A percentile compares a stretch with the other conserved stretches of the same genome.
phyloP scores from a whole-genome alignment of 2,888 invertebrate species.

The Tyria jacobaeae region DNA sequence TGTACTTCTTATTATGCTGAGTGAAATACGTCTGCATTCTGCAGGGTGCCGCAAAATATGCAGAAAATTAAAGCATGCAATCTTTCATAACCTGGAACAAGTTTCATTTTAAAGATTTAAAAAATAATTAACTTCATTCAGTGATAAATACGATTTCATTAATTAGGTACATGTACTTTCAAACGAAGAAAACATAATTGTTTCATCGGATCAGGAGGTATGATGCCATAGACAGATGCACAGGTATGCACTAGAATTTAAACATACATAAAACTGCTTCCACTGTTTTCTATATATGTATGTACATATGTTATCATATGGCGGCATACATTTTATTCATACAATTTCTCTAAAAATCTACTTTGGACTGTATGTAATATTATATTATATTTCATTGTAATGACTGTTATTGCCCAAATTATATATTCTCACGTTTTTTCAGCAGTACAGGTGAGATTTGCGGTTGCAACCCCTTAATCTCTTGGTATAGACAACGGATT shows the following conservation, averaged over 20 bases:
- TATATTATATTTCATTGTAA: conserved; percentile 2
- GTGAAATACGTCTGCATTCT: neutral
- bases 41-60: neutral
- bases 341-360: neutral
- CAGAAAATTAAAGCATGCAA: neutral
- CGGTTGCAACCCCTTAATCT: conserved; percentile 11
- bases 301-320: no score
- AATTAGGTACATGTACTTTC: no score
- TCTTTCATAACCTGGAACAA: no score
- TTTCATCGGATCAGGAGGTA: no score
- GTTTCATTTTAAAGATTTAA: no score
- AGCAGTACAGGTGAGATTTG: conserved; percentile 25
- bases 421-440: conserved; percentile 35
- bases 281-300: no score
- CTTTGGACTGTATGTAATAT: neutral
- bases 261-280: no score
- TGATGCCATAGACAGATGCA: no score
- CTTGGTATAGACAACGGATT: conserved; percentile 5
- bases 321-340: neutral
- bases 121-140: no score
- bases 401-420: conserved; percentile 38
- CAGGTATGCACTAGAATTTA: no score
- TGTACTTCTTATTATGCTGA: neutral
- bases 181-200: no score
- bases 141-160: no score